Evolutionary conservation across 2,113 vertebrate genomes (phyloP).

Genomic region (Lepidothrix coronata): DNA sequence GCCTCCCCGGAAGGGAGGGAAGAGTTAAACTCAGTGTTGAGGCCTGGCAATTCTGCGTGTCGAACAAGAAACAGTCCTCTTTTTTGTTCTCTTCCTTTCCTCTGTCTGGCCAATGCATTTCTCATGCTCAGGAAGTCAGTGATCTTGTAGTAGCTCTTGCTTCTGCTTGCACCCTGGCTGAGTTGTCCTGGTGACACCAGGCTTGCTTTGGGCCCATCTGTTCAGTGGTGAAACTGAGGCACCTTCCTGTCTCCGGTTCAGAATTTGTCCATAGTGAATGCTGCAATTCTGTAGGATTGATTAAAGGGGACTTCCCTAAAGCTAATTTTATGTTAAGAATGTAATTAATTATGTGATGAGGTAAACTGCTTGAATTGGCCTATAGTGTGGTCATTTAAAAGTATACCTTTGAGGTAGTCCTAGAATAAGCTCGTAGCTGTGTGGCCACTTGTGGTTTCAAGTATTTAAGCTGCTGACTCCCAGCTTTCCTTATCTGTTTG

Average conservation of each 20-base stretch:
- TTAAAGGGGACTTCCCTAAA: background rate
- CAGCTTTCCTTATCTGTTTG: background rate
- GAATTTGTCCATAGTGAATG: background rate
- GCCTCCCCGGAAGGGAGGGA: rapidly evolving
- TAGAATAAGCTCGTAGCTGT: background rate
- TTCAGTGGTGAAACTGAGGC: background rate
- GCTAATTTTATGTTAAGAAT: background rate
- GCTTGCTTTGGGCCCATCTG: background rate
- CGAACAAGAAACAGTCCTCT: too few species aligned
- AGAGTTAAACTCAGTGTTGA: rapidly evolving
- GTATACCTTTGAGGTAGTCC: background rate
- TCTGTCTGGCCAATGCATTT: rapidly evolving
- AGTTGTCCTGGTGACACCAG: background rate
- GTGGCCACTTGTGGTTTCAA: background rate
- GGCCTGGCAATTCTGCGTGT: background rate
- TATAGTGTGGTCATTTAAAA: background rate
- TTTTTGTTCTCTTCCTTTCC: background rate
- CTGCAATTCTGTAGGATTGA: background rate
- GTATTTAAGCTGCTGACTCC: background rate
- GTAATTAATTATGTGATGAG: background rate
- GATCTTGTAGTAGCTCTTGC: too few species aligned
- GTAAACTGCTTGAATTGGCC: background rate
- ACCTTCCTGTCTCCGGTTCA: background rate
- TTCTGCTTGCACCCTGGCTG: rapidly evolving
- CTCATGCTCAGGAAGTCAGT: rapidly evolving